These are phyloP conservation scores for Mus musculus DNA, from an alignment of 2,113 vertebrate genomes.

Conservation along the genomic window DNA sequence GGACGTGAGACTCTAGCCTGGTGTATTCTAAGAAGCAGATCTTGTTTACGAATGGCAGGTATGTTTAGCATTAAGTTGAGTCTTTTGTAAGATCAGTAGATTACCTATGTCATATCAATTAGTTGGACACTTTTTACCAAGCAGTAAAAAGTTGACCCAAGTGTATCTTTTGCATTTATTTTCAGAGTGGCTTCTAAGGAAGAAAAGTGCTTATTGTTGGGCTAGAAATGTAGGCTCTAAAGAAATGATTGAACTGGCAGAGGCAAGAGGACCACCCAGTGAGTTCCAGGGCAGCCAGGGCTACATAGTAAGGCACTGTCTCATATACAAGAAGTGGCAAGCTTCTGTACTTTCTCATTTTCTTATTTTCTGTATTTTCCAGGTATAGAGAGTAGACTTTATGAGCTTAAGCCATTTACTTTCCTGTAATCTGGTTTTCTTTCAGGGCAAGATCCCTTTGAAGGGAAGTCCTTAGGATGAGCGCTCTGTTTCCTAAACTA, in stretches of 20 bases:
- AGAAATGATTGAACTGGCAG: neutral
- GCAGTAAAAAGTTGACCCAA: neutral
- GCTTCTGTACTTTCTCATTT: constrained; percentile 34
- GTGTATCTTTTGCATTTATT: neutral
- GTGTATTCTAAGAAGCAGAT: neutral
- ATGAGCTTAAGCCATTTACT: neutral
- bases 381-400: neutral
- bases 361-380: neutral
- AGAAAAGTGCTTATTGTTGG: neutral
- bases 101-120: neutral
- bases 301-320: neutral
- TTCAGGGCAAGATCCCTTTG: neutral
- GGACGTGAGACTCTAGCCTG: no score
- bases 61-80: neutral
- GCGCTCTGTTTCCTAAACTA: neutral
- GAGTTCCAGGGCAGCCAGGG: neutral
- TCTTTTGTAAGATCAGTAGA: neutral
- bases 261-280: neutral
- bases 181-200: neutral
- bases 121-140: neutral
- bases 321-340: neutral
- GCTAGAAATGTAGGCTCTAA: neutral
- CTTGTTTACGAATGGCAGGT: neutral
- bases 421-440: neutral
- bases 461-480: neutral